phyloP scores from a whole-genome alignment of 2,888 invertebrate genomes.

The Odontocerum albicorne region DNA sequence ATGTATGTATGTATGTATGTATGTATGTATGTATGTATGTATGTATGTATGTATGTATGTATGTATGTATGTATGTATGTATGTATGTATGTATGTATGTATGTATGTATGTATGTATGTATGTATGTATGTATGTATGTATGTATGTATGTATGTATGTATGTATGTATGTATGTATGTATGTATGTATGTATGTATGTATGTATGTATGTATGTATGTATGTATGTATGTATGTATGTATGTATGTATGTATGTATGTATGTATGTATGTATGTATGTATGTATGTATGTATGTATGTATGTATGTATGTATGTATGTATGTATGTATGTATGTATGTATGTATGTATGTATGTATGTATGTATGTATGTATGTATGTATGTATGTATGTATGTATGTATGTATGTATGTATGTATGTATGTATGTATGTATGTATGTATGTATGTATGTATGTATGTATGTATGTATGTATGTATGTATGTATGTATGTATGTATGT shows the following conservation, averaged over 20 bases:
- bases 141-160: conserved; percentile 1
- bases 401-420: neutral
- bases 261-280: neutral
- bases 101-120: neutral
- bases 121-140: conserved; percentile 1
- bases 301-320: neutral
- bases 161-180: neutral
- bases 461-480: neutral
- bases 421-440: neutral
- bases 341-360: neutral
- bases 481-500: neutral
- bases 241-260: neutral
- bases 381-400: neutral
- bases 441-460: neutral
- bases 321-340: neutral
- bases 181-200: neutral
- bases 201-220: neutral
- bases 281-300: neutral
- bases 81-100: neutral
- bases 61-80: neutral
- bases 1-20: neutral
- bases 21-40: neutral
- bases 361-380: neutral
- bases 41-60: neutral
- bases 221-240: neutral